Conservation (phyloP, 35 echinoderm and acorn worm species). For the Lytechinus pictus region DNA sequence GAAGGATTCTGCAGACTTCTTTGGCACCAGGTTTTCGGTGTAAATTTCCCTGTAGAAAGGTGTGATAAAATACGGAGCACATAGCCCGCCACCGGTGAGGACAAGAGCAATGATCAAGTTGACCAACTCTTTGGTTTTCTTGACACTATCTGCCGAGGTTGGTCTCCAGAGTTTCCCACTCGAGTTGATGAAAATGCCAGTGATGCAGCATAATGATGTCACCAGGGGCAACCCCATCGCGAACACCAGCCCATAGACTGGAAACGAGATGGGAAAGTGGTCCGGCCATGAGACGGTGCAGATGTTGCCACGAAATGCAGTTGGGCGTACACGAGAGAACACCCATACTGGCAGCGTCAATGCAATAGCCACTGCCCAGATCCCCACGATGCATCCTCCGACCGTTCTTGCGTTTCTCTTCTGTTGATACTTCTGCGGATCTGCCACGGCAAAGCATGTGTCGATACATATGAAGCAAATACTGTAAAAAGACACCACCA, state of each 20-base stretch:
- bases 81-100: background rate
- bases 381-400: background rate
- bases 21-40: background rate
- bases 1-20: background rate
- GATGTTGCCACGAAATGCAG: background rate
- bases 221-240: background rate
- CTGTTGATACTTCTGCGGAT: slow-evolving; percentile 10
- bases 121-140: slow-evolving; percentile 37
- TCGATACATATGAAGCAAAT: slow-evolving; percentile 8
- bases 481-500: slow-evolving; percentile 37
- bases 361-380: slow-evolving; percentile 33
- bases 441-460: background rate
- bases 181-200: background rate
- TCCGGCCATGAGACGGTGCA: slow-evolving; percentile 28
- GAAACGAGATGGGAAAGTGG: background rate
- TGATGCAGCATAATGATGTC: background rate
- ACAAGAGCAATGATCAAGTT: background rate
- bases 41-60: background rate
- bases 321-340: background rate
- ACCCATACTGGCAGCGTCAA: background rate
- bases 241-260: background rate
- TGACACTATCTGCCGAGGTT: background rate
- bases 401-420: background rate
- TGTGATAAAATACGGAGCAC: slow-evolving; percentile 20
- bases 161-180: slow-evolving; percentile 39